These are phyloP conservation scores for Alligator sinensis DNA, from an alignment of 2,113 vertebrate genomes.

Conservation along the genomic window DNA sequence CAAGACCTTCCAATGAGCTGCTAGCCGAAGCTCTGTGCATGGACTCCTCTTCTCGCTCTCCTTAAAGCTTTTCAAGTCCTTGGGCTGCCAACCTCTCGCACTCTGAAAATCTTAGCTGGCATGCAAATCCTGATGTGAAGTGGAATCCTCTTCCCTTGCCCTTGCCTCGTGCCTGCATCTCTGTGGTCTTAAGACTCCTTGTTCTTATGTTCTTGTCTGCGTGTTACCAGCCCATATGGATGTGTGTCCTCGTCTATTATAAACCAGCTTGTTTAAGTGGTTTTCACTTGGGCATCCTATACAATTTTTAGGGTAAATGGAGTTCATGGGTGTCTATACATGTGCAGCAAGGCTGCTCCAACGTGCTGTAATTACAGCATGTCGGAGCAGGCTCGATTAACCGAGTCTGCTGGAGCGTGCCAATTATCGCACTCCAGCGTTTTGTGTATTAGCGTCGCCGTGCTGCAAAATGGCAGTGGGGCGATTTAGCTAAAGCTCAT, in stretches of 20 bases:
- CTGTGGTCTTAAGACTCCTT: not conserved
- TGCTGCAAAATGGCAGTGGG: not conserved
- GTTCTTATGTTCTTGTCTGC: not conserved
- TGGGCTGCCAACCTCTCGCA: not conserved
- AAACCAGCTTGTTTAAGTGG: not conserved
- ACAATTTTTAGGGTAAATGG: not conserved
- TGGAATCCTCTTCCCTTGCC: not conserved
- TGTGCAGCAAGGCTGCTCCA: no score
- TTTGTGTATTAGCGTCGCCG: no score
- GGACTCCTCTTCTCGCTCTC: not conserved
- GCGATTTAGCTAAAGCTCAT: not conserved
- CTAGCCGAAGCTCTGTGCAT: no score
- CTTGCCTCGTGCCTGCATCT: not conserved
- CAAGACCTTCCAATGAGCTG: no score
- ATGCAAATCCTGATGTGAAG: accelerated
- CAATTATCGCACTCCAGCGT: no score
- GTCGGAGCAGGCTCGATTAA: no score
- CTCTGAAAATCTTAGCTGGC: not conserved
- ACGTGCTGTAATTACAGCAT: no score
- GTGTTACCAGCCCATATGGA: no score
- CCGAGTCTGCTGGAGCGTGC: no score
- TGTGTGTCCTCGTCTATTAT: not conserved
- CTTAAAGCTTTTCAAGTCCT: not conserved
- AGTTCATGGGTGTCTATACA: no score
- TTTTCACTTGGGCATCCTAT: not conserved